Evolutionary conservation across 2,888 invertebrate genomes (phyloP).

Genomic region (Abrostola tripartita): DNA sequence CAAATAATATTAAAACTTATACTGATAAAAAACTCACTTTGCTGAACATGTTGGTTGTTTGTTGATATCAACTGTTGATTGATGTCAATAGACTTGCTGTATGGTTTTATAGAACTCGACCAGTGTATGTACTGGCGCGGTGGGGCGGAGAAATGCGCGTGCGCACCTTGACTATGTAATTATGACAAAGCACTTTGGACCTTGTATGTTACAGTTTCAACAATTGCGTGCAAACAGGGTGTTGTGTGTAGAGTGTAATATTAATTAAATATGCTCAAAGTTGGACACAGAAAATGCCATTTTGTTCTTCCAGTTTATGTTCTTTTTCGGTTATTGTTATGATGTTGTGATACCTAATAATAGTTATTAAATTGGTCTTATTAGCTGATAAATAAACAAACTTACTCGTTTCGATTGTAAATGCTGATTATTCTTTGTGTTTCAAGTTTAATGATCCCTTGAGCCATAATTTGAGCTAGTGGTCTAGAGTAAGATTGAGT

Average conservation of each 20-base stretch:
- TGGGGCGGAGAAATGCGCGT: slow-evolving; percentile 75
- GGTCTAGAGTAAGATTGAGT: too few relatives aligned
- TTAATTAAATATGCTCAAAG: background rate
- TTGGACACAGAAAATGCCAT: too few relatives aligned
- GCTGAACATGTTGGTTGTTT: slow-evolving; percentile 76
- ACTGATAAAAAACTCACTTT: slow-evolving; percentile 68
- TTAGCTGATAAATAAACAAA: too few relatives aligned
- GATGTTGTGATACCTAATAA: too few relatives aligned
- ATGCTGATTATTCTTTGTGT: too few relatives aligned
- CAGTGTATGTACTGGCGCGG: slow-evolving; percentile 58
- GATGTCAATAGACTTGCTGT: slow-evolving; percentile 67
- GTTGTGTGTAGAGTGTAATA: background rate
- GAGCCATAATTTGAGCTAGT: too few relatives aligned
- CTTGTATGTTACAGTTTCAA: slow-evolving; percentile 20
- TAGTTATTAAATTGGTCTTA: too few relatives aligned
- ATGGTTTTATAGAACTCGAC: slow-evolving; percentile 77
- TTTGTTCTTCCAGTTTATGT: too few relatives aligned
- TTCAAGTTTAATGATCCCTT: too few relatives aligned
- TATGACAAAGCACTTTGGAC: slow-evolving; percentile 61
- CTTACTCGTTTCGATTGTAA: too few relatives aligned
- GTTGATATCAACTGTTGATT: slow-evolving; percentile 72
- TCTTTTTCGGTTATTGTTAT: too few relatives aligned
- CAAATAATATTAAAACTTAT: background rate
- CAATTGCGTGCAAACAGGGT: background rate
- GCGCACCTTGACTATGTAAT: slow-evolving; percentile 73